These are phyloP conservation scores for Pelochelys cantorii DNA, from an alignment of 2,797 vertebrate species.

Conservation along the genomic window DNA sequence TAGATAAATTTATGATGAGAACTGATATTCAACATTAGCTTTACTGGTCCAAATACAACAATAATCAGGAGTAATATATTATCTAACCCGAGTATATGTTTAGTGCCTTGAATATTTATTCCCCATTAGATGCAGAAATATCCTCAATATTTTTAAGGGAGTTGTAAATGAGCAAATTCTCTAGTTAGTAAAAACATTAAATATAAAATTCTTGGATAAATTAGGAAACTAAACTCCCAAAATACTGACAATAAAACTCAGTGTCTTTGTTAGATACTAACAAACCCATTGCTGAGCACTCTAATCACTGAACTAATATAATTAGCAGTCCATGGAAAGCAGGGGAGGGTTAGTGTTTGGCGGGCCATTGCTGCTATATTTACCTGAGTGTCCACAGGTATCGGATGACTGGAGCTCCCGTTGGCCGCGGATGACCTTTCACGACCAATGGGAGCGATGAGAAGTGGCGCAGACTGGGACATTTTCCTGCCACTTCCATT, in stretches of 20 bases:
- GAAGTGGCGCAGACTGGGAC: no score
- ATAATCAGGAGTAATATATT: slow-evolving; percentile 50
- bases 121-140: slow-evolving; percentile 32
- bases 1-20: slow-evolving; percentile 42
- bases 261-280: slow-evolving; percentile 35
- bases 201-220: slow-evolving; percentile 34
- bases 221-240: slow-evolving; percentile 49
- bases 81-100: slow-evolving; percentile 21
- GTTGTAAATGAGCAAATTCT: slow-evolving; percentile 17
- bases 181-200: slow-evolving; percentile 20
- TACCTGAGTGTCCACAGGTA: no score
- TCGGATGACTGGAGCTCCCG: no score
- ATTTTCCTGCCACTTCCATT: no score
- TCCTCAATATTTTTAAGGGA: not conserved
- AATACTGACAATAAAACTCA: slow-evolving; percentile 33
- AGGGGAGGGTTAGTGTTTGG: no score
- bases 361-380: no score
- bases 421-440: no score
- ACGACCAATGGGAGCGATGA: no score
- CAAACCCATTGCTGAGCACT: not conserved
- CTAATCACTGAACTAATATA: not conserved
- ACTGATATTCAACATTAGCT: slow-evolving; percentile 39
- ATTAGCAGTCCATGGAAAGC: not conserved
- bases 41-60: slow-evolving; percentile 37
- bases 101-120: slow-evolving; percentile 44